phyloP scores from a whole-genome alignment of 1,140 invertebrate species.

The Atta cephalotes region DNA sequence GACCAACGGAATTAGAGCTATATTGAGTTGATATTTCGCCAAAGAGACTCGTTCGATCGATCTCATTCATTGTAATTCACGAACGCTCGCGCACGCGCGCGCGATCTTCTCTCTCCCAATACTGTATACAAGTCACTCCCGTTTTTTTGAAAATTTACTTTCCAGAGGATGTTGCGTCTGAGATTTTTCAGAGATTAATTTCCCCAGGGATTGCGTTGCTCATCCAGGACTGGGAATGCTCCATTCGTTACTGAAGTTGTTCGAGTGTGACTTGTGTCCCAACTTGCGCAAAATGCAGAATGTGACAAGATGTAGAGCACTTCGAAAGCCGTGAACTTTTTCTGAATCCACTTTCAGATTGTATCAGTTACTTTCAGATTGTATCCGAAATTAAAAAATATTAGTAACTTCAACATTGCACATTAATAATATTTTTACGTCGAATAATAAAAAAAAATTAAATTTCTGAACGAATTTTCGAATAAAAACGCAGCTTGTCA shows the following conservation, averaged over 20 bases:
- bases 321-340: background rate
- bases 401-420: background rate
- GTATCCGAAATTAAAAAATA: background rate
- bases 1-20: background rate
- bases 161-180: conserved; percentile 49
- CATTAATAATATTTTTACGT: background rate
- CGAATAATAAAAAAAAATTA: background rate
- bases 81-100: background rate
- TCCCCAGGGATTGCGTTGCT: conserved; percentile 57
- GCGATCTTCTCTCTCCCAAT: conserved; percentile 5
- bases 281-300: conserved; percentile 55
- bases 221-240: conserved; percentile 53
- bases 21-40: background rate
- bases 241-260: conserved; percentile 61
- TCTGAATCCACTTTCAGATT: background rate
- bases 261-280: conserved; percentile 58
- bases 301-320: conserved; percentile 8
- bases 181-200: conserved; percentile 63
- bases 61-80: conserved; percentile 36
- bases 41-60: background rate
- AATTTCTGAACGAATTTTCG: background rate
- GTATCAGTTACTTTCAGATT: conserved; percentile 3
- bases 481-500: background rate
- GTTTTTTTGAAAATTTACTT: conserved; percentile 49
- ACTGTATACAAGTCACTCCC: background rate